Percentiles rank a stretch among this genome's conserved stretches.
These are phyloP conservation scores for Microplitis mediator DNA, from an alignment of 1,140 invertebrate species.

Conservation along the genomic window DNA sequence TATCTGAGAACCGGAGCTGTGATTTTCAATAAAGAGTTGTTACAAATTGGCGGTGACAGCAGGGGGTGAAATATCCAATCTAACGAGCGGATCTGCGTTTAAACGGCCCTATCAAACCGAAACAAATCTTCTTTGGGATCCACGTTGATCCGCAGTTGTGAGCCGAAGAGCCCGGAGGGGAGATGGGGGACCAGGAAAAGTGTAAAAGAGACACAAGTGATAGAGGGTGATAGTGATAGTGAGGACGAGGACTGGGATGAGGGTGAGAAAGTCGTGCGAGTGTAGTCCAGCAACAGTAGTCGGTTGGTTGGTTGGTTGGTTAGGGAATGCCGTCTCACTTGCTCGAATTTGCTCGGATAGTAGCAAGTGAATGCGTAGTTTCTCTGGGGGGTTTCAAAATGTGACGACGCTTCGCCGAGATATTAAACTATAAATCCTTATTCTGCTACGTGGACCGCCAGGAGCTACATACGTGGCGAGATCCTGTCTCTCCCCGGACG, in stretches of 20 bases:
- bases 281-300: constrained; percentile 2
- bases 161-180: background rate
- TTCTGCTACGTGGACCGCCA: constrained; percentile 53
- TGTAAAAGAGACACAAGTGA: background rate
- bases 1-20: too few species aligned
- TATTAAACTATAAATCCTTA: constrained; percentile 65
- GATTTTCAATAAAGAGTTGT: background rate
- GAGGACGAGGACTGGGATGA: constrained; percentile 24
- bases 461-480: constrained; percentile 29
- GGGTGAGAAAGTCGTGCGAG: background rate
- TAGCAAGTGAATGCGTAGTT: constrained; percentile 41
- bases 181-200: background rate
- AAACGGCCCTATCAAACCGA: constrained; percentile 55
- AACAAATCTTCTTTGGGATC: constrained; percentile 53
- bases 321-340: background rate
- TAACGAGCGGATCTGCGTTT: constrained; percentile 55
- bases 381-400: constrained; percentile 57
- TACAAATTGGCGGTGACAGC: background rate
- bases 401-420: constrained; percentile 60
- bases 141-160: constrained; percentile 36
- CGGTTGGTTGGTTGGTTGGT: constrained; percentile 25
- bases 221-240: background rate
- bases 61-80: constrained; percentile 42
- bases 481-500: constrained; percentile 20
- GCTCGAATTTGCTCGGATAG: background rate